phyloP scores from a whole-genome alignment of 2,113 vertebrate genomes.

The Pogonocichla stellata region DNA sequence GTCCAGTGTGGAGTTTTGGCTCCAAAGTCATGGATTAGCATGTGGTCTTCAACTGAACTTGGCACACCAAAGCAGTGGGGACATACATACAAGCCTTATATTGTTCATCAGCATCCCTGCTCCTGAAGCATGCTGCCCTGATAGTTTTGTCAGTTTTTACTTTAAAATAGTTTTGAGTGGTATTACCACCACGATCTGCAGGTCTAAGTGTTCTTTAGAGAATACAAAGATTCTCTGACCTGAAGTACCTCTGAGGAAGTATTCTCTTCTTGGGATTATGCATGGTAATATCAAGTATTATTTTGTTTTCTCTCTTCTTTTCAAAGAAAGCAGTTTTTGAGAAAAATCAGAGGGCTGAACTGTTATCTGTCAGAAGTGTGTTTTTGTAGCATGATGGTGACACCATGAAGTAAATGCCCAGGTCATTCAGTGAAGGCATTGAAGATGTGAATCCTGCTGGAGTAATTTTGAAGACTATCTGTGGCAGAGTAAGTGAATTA shows the following conservation, averaged over 20 bases:
- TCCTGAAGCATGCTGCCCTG: not conserved
- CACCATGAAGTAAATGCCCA: not conserved
- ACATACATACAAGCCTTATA: accelerated
- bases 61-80: not conserved
- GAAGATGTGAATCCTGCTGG: not conserved
- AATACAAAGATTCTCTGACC: not conserved
- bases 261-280: not conserved
- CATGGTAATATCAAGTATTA: not conserved
- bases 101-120: not conserved
- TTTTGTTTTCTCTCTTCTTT: not conserved
- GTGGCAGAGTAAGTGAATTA: not conserved
- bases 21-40: not conserved
- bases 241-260: not conserved
- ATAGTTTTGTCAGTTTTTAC: not conserved
- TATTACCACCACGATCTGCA: accelerated
- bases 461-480: not conserved
- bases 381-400: not conserved
- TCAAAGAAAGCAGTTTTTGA: not conserved
- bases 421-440: not conserved
- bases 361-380: not conserved
- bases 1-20: accelerated
- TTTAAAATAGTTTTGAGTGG: not conserved
- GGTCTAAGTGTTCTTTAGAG: not conserved
- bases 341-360: not conserved
- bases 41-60: not conserved